Conservation (phyloP, 2,888 invertebrate genomes). For the Embidobia sp. region DNA sequence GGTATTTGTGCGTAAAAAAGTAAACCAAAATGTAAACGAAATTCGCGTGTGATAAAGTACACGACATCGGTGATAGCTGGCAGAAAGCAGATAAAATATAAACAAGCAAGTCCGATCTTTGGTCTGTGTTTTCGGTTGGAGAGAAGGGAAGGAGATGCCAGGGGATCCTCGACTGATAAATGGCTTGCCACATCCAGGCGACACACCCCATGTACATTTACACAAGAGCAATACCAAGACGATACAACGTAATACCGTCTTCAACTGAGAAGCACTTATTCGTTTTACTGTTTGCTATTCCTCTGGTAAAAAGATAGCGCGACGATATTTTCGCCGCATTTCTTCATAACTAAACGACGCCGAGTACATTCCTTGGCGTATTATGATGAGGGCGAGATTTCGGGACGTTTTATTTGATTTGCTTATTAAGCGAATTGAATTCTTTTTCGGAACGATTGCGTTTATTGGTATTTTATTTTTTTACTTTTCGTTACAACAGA, state of each 20-base stretch:
- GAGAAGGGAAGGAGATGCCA: conserved; percentile 66
- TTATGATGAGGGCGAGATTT: conserved; percentile 24
- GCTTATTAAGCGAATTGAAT: conserved; percentile 28
- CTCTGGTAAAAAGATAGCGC: conserved; percentile 36
- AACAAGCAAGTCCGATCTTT: conserved; percentile 69
- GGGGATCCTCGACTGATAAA: conserved; percentile 71
- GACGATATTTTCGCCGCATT: conserved; percentile 32
- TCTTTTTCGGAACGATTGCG: no score
- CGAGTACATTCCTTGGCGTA: conserved; percentile 11
- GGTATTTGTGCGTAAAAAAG: not conserved
- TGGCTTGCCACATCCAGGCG: conserved; percentile 76
- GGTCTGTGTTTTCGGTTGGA: conserved; percentile 67
- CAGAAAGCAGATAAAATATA: conserved; percentile 65
- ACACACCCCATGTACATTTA: conserved; percentile 69
- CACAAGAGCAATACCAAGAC: conserved; percentile 67
- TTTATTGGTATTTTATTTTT: no score
- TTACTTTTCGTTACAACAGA: no score
- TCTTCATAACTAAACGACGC: conserved; percentile 31
- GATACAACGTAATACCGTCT: conserved; percentile 71
- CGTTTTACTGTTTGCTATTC: conserved; percentile 60
- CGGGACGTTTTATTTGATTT: conserved; percentile 10
- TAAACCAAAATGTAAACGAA: conserved; percentile 17
- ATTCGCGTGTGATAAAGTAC: conserved; percentile 41
- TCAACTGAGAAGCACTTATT: conserved; percentile 67
- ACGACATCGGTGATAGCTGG: conserved; percentile 31